Percentiles rank a stretch among this genome's conserved stretches.
Conservation (phyloP, 2,888 invertebrate genomes). For the Sphinx pinastri region DNA sequence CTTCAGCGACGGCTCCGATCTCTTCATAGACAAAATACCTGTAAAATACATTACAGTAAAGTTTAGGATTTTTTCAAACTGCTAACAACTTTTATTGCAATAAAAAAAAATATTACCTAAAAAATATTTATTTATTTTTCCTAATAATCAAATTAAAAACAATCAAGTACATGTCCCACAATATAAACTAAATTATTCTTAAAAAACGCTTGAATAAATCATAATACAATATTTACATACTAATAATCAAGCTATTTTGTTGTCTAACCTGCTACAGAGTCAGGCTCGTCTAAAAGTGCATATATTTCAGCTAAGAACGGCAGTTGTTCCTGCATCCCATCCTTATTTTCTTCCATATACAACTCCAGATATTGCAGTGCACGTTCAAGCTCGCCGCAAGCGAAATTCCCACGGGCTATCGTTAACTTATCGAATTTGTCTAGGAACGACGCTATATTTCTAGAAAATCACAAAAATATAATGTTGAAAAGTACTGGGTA, state of each 20-base stretch:
- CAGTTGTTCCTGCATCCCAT: slow-evolving; percentile 83
- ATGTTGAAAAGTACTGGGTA: too few relatives aligned
- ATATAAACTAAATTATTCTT: too few relatives aligned
- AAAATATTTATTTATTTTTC: too few relatives aligned
- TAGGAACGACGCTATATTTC: slow-evolving; percentile 69
- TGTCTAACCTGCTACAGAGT: slow-evolving; percentile 90
- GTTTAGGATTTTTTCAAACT: too few relatives aligned
- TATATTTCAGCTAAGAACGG: slow-evolving; percentile 91
- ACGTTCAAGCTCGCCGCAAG: slow-evolving; percentile 89
- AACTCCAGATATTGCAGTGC: slow-evolving; percentile 90
- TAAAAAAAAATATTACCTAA: too few relatives aligned
- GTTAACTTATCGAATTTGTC: slow-evolving; percentile 85
- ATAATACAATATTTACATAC: background rate
- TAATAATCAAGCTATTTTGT: slow-evolving; percentile 5
- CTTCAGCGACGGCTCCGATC: slow-evolving; percentile 89
- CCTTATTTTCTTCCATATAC: slow-evolving; percentile 85
- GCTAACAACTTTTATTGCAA: too few relatives aligned
- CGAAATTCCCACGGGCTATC: slow-evolving; percentile 89
- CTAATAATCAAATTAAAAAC: too few relatives aligned
- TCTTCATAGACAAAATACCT: slow-evolving; percentile 89
- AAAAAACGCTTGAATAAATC: too few relatives aligned
- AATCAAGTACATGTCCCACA: too few relatives aligned
- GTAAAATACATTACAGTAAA: slow-evolving; percentile 25
- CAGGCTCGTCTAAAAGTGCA: slow-evolving; percentile 94
- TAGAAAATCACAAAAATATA: slow-evolving; percentile 37